Base-by-base conservation (phyloP, 2,888 invertebrate species). In the Gibbula magus region DNA sequence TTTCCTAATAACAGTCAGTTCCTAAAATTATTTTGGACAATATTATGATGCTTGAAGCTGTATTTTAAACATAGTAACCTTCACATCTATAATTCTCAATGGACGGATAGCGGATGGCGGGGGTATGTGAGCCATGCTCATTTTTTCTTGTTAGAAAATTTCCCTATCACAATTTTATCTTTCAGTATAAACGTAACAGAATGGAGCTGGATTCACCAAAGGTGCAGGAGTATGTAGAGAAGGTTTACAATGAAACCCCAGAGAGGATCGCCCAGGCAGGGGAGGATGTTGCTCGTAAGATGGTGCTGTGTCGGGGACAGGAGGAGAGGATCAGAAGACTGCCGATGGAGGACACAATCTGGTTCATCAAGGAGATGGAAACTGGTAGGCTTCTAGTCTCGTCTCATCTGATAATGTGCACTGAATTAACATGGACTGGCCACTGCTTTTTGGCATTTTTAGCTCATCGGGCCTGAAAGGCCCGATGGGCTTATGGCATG, bases 341-440 rank as follows among this genome's bases (percentile, higher is more conserved):
- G 29, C 79, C 79, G 0, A 74, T 73, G 52, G 79, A 79, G 51
- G 79, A 79, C 56, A 79, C 79, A 25, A 73, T 75, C 22, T 79
- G 79, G 79, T 75, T 79, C 16, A 79, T 79, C 32, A 54, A 45
- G 25, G 79, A 79, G 51, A 53, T 56, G 16, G 75, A 53, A 18
- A 51, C 75, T 29, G 66, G 74, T 79, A 5, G 20, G 25, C n/a
- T n/a, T 25, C 0, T 13, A 61, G 29, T 61, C 13, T 0, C 25
- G 16, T 13, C 25, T 61, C 16, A 25, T 29, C 7, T 0, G 2
- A n/a, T 8, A n/a, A 10, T 20, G 18, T 5, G 18, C 0, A 13
- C 18, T 20, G 20, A 7, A 54, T 54, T 54, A 1, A 54, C 4
- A 54, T 54, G 16, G 20, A 2, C 54, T 54, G 20, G n/a, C n/a